phyloP scores from a whole-genome alignment of 1,140 invertebrate species.

The Reticulitermes speratus region DNA sequence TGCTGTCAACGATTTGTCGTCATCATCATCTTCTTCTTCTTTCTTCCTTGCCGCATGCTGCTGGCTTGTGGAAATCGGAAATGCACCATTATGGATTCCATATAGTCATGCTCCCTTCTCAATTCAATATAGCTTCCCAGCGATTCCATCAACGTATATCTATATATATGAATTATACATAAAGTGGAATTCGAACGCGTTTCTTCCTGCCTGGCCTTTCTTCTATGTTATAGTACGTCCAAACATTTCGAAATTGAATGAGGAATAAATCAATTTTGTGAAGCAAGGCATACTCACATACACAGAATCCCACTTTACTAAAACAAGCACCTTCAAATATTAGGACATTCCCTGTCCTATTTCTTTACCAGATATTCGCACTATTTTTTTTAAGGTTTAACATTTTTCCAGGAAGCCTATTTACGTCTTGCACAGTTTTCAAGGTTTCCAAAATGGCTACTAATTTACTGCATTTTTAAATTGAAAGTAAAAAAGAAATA shows the following conservation, averaged over 20 bases:
- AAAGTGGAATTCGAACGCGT: background rate
- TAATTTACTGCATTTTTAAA: too few species aligned
- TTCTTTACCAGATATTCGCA: too few species aligned
- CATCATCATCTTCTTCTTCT: background rate
- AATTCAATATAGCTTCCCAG: slow-evolving; percentile 1
- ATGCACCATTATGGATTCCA: slow-evolving; percentile 6
- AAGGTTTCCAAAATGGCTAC: too few species aligned
- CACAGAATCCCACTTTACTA: background rate
- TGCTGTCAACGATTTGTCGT: slow-evolving; percentile 9
- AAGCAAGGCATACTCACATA: background rate
- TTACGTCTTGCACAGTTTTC: too few species aligned
- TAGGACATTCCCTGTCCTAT: too few species aligned
- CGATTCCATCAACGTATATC: background rate
- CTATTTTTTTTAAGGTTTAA: too few species aligned
- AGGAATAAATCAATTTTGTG: background rate
- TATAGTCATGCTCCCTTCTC: background rate
- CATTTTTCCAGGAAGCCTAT: too few species aligned
- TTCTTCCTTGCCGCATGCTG: background rate
- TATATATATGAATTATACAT: slow-evolving; percentile 19
- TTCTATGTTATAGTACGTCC: background rate
- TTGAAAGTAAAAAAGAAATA: too few species aligned
- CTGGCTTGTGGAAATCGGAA: background rate
- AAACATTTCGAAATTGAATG: background rate
- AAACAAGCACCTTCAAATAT: background rate
- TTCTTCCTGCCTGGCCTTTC: background rate